Conservation (phyloP, 2,888 invertebrate species). For the Sinohyriopsis cumingii region DNA sequence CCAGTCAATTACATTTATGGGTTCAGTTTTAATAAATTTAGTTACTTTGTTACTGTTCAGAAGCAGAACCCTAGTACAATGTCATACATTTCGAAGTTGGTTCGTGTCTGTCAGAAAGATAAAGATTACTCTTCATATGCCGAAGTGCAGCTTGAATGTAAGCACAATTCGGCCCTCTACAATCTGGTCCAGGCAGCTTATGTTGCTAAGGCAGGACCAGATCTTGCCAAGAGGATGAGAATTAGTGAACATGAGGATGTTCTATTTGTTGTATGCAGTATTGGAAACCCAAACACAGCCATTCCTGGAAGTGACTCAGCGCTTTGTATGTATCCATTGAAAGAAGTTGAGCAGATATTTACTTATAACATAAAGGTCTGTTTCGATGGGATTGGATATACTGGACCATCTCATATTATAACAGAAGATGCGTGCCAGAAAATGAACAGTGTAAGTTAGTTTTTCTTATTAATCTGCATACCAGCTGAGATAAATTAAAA, state of each 20-base stretch:
- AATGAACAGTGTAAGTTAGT: conserved; percentile 85
- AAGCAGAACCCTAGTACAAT: conserved; percentile 76
- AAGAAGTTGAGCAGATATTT: conserved; percentile 91
- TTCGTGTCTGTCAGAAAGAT: conserved; percentile 96
- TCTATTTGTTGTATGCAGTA: conserved; percentile 94
- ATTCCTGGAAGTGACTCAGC: conserved; percentile 79
- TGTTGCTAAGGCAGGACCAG: conserved; percentile 94
- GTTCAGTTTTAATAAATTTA: conserved; percentile 95
- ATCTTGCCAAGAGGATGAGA: no score
- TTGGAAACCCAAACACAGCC: conserved; percentile 74
- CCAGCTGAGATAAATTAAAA: no score
- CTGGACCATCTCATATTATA: conserved; percentile 96
- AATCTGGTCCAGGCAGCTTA: conserved; percentile 96
- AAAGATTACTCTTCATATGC: conserved; percentile 97
- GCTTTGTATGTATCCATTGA: conserved; percentile 94
- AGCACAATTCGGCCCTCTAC: conserved; percentile 78
- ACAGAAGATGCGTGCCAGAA: conserved; percentile 89
- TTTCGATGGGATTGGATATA: conserved; percentile 92
- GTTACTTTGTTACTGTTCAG: conserved; percentile 96
- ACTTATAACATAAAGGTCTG: conserved; percentile 97
- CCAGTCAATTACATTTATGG: conserved; percentile 97
- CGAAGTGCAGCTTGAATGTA: conserved; percentile 96
- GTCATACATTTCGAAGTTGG: conserved; percentile 89
- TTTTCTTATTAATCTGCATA: no score
- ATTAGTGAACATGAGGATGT: conserved; percentile 93